Conservation (phyloP, 23 tunicate genomes). For the Phallusia fumigata region DNA sequence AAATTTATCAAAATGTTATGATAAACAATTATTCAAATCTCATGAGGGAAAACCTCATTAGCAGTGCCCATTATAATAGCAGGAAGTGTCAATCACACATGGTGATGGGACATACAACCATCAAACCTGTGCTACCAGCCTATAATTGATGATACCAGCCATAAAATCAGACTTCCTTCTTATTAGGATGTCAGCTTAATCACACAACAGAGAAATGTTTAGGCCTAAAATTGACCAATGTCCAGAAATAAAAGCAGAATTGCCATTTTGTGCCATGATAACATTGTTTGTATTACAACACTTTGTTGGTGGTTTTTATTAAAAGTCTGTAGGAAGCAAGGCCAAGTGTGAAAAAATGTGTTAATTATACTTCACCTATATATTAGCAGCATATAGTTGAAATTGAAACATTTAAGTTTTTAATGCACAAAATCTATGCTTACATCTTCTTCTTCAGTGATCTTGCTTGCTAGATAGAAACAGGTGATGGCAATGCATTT, state of each 20-base stretch:
- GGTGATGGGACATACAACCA: background rate
- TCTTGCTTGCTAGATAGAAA: slow-evolving; percentile 84
- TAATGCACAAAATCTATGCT: slow-evolving; percentile 10
- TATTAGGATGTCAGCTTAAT: background rate
- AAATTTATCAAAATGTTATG: background rate
- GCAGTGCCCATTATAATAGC: background rate
- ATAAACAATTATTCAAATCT: background rate
- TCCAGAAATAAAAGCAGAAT: too few relatives aligned
- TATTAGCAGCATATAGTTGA: too few relatives aligned
- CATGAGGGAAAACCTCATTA: background rate
- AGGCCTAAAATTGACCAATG: too few relatives aligned
- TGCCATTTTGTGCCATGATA: too few relatives aligned
- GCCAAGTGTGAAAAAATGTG: background rate
- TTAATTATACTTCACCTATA: background rate
- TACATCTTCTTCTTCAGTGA: slow-evolving; percentile 90
- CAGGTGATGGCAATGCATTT: slow-evolving; percentile 88
- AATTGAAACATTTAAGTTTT: background rate
- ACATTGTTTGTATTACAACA: too few relatives aligned
- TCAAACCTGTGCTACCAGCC: background rate
- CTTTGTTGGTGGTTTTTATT: too few relatives aligned
- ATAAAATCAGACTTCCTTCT: background rate
- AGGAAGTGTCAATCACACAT: background rate
- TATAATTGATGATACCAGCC: background rate
- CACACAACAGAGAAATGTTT: background rate
- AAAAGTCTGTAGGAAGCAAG: background rate